Base-by-base conservation (phyloP, 1,140 invertebrate genomes). In the Nasonia giraulti region DNA sequence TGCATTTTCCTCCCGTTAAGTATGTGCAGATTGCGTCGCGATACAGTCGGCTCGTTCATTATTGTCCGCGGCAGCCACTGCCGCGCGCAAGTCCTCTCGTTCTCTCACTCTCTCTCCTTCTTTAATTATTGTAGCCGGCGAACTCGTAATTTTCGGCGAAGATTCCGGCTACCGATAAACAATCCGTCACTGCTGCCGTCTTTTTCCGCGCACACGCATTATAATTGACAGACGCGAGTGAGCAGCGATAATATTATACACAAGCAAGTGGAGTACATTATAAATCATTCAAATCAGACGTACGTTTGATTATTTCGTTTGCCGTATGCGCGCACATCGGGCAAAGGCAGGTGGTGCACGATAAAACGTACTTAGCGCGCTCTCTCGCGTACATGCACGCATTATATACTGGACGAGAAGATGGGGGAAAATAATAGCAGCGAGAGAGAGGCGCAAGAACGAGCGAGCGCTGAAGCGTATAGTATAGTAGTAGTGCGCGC, bases 1-100 rank as follows among this genome's bases (percentile, higher is more conserved):
- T 93, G 92, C 91, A 93, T 91, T 92, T 92, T 92, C 88, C 89
- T 88, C 89, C 89, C 90, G 91, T 92, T 92, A 92, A 92, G 92
- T 93, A 92, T 92, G 92, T 90, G 91, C 91, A 92, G 92, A 93
- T 92, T 92, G 92, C 91, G 91, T 91, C 88, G 91, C 91, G 92
- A 92, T 92, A 92, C 90, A 91, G 89, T 89, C 89, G 90, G 89
- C 90, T 90, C 92, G 92, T 92, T 92, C 92, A 91, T 93, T 93
- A 93, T 92, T 92, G 91, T 92, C 91, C 90, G 89, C 89, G 90
- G 89, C 91, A 91, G 90, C 88, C 87, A 89, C 89, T 1, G 27
- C 1, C 27, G 27, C 27, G 27, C 27, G 27, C 27, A 89, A 86
- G 20, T 62, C 47, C 14, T 55, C 14, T 55, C 33, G 33, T 55